Conservation (phyloP, 2,888 invertebrate species). For the Acrobasis repandana region DNA sequence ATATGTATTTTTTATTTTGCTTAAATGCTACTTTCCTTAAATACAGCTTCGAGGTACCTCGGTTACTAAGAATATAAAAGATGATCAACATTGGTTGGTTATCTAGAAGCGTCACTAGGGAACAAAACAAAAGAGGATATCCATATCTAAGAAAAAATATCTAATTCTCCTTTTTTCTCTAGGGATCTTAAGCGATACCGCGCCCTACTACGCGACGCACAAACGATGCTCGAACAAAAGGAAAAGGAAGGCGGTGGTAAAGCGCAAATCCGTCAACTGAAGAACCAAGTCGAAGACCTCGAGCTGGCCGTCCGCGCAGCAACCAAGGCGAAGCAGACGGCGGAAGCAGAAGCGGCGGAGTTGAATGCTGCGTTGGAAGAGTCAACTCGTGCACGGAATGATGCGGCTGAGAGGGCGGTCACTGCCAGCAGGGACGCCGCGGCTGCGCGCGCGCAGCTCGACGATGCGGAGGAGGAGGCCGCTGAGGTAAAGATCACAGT, state of each 20-base stretch:
- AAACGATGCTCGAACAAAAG: constrained; percentile 93
- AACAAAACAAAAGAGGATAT: no score
- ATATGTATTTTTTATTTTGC: no score
- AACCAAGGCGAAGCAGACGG: constrained; percentile 91
- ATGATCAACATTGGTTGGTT: no score
- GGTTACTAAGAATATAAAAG: no score
- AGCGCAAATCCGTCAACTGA: constrained; percentile 88
- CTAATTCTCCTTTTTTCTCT: constrained; percentile 20
- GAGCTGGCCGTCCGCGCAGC: constrained; percentile 93
- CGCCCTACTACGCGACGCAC: constrained; percentile 95
- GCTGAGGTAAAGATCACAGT: constrained; percentile 86
- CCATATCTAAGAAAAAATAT: no score
- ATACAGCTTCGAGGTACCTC: no score
- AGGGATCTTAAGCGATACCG: constrained; percentile 94
- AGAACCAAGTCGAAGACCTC: constrained; percentile 93
- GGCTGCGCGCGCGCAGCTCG: constrained; percentile 91
- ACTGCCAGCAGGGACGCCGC: constrained; percentile 89
- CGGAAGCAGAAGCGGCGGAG: constrained; percentile 94
- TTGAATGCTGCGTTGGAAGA: constrained; percentile 92
- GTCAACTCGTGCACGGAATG: constrained; percentile 86
- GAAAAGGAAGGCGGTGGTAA: constrained; percentile 94
- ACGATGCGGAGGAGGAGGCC: constrained; percentile 97
- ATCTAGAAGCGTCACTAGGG: no score
- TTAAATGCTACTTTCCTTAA: no score
- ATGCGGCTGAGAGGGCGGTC: constrained; percentile 90